These are phyloP conservation scores for Eristalis tenax DNA, from an alignment of 2,888 invertebrate genomes.

Conservation along the genomic window DNA sequence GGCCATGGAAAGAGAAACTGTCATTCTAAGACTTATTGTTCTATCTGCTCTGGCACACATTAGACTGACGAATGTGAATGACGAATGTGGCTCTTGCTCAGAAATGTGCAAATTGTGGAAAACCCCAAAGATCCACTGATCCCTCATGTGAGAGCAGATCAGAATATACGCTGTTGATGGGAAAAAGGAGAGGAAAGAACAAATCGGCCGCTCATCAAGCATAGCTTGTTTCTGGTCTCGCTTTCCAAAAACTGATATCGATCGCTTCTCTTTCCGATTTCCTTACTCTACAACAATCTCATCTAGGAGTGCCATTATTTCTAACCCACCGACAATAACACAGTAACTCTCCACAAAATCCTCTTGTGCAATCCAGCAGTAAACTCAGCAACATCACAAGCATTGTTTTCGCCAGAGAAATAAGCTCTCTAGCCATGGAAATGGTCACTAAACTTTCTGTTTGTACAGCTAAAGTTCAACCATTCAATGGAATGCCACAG, in stretches of 20 bases:
- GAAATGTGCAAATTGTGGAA: slow-evolving; percentile 53
- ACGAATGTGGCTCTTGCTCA: slow-evolving; percentile 17
- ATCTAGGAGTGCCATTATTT: neutral
- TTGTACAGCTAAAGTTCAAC: neutral
- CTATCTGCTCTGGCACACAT: slow-evolving; percentile 46
- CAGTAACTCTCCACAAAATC: neutral
- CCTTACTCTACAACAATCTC: neutral
- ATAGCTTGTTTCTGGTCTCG: neutral
- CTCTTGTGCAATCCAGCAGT: neutral
- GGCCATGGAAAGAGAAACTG: slow-evolving; percentile 55
- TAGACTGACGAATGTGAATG: slow-evolving; percentile 45
- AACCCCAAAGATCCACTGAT: slow-evolving; percentile 45
- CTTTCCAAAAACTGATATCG: neutral
- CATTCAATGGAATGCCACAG: too few species aligned
- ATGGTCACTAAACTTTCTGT: neutral
- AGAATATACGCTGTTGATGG: neutral
- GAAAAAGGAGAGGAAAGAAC: neutral
- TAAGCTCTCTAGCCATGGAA: neutral
- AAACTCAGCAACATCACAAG: neutral
- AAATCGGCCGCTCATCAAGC: neutral
- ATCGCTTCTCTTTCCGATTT: neutral
- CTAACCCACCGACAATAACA: neutral
- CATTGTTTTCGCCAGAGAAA: neutral
- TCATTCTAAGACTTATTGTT: slow-evolving; percentile 34
- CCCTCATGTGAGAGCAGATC: slow-evolving; percentile 23